Base-by-base conservation (phyloP, 1,140 invertebrate genomes). In the Neodiprion lecontei region DNA sequence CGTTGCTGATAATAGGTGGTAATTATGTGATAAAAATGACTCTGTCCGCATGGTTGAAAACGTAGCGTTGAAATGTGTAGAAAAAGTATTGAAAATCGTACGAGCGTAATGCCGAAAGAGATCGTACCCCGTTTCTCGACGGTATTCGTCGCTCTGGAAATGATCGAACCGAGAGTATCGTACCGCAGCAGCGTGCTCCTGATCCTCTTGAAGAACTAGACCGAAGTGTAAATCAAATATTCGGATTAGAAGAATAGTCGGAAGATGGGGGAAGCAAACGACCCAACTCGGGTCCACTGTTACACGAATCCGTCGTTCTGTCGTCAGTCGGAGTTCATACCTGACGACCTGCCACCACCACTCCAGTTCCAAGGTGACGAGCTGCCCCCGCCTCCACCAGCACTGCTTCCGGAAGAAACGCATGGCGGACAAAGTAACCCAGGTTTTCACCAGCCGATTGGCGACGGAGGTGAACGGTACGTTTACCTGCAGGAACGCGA, bases 261-360 rank as follows among this genome's bases (percentile, higher is more conserved):
- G 9, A 73, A 77, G 65, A 78, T 78, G 76, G 77, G 78, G 23
- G 11, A 76, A 67, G 73, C 49, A 74, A 28, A 61, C 67, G 79
- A 79, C 11, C 75, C 82, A 0, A 49, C 77, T 3, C 85, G 84
- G 14, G 80, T 82, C 11, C 89, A 91, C 74, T 91, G 92, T 78
- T 94, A 95, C 81, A 92, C 92, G 1, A 95, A 95, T 80, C 93
- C 93, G 14, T 93, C 93, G 0, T 95, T 95, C 79, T 94, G 93
- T 82, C 90, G 92, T 14, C 92, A 94, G 85, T 94, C 93, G 80
- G 94, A 95, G 81, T 92, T 84, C 68, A 80, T 85, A 12, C 78
- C 78, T 3, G 81, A 82, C 21, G 67, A 68, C 9, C 17, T 48
- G 14, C 68, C 71, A 74, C 21, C 69, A 12, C 67, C 67, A 10